phyloP scores from a whole-genome alignment of 1,140 invertebrate genomes.

The Drosophila micromelanica region DNA sequence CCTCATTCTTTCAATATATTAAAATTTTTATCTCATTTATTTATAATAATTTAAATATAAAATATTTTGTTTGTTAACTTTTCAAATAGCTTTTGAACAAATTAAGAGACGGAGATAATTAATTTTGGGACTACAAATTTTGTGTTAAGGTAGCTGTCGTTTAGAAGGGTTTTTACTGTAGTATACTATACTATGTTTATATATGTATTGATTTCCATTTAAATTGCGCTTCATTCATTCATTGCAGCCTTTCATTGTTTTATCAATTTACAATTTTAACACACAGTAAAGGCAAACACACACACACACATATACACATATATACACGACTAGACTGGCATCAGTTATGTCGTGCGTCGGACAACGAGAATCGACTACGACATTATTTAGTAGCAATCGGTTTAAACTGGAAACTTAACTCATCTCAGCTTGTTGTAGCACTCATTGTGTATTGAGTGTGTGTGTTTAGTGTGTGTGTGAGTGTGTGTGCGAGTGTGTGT shows the following conservation, averaged over 20 bases:
- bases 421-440: slow-evolving; percentile 18
- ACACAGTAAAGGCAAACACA: slow-evolving; percentile 32
- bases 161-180: background rate
- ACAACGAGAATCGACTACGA: slow-evolving; percentile 26
- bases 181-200: slow-evolving; percentile 22
- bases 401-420: slow-evolving; percentile 65
- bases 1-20: too few relatives aligned
- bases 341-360: slow-evolving; percentile 30
- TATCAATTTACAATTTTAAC: slow-evolving; percentile 81
- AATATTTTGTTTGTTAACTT: background rate
- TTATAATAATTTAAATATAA: background rate
- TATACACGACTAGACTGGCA: slow-evolving; percentile 13
- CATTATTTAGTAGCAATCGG: slow-evolving; percentile 68
- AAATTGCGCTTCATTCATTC: slow-evolving; percentile 76
- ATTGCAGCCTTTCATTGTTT: slow-evolving; percentile 63
- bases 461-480: slow-evolving; percentile 1
- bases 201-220: slow-evolving; percentile 75
- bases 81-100: too few relatives aligned
- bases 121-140: too few relatives aligned
- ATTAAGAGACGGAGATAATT: too few relatives aligned
- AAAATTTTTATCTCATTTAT: too few relatives aligned
- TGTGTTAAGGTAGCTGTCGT: too few relatives aligned
- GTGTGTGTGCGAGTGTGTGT: slow-evolving; percentile 41
- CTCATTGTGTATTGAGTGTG: background rate
- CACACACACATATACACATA: slow-evolving; percentile 20